Conservation (phyloP, 2,888 invertebrate genomes). For the Germaria angustata region DNA sequence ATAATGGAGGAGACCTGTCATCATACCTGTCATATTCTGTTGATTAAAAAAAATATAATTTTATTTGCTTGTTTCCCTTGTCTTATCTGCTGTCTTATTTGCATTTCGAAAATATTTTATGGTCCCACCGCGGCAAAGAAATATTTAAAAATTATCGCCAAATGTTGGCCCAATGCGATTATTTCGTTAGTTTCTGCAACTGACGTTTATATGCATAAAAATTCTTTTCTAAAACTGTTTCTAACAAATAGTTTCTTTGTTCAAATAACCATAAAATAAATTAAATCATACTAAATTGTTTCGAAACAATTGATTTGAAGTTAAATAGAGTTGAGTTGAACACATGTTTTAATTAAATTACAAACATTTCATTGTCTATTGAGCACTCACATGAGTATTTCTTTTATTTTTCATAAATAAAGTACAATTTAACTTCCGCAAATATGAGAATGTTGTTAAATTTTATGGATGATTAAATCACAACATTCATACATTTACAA, state of each 20-base stretch:
- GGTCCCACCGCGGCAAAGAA: too few species aligned
- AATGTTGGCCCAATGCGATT: background rate
- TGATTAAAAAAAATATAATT: too few species aligned
- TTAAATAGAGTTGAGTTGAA: constrained; percentile 31
- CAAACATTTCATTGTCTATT: constrained; percentile 50
- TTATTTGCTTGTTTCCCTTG: too few species aligned
- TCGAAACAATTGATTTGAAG: background rate
- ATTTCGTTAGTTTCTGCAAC: background rate
- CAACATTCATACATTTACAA: constrained; percentile 39
- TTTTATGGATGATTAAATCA: constrained; percentile 66
- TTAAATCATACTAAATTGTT: constrained; percentile 34
- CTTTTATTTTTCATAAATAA: constrained; percentile 1
- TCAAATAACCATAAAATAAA: constrained; percentile 14
- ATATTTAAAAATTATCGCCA: too few species aligned
- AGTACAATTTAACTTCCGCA: constrained; percentile 59
- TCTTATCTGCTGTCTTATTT: too few species aligned
- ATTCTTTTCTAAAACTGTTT: background rate
- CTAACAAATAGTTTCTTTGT: background rate
- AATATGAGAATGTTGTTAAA: constrained; percentile 65
- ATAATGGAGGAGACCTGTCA: too few species aligned
- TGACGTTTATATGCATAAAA: constrained; percentile 2
- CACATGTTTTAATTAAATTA: constrained; percentile 59
- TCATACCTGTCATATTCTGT: too few species aligned
- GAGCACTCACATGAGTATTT: constrained; percentile 11
- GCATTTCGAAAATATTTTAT: too few species aligned